Evolutionary conservation across 1,140 invertebrate genomes (phyloP).

Genomic region (Homarus americanus): DNA sequence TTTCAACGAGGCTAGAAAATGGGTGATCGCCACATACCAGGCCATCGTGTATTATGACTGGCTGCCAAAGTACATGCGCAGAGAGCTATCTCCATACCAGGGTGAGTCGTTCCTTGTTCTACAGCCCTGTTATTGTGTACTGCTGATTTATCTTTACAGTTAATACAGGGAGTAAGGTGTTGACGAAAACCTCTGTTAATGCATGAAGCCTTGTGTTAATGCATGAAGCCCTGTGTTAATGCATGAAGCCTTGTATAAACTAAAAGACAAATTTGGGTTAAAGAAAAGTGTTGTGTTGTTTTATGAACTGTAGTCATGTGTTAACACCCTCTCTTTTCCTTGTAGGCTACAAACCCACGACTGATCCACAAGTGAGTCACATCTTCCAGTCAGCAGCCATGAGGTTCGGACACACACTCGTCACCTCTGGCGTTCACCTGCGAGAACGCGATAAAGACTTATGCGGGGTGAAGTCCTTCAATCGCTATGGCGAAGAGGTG

Average conservation of each 20-base stretch:
- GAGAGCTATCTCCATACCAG: conserved; percentile 76
- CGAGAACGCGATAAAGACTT: conserved; percentile 77
- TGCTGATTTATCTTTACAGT: no score
- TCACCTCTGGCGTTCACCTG: conserved; percentile 77
- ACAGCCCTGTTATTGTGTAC: no score
- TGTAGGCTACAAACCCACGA: conserved; percentile 81
- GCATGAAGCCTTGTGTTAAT: background rate
- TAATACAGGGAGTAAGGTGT: no score
- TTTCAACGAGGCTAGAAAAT: conserved; percentile 83
- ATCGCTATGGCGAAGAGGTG: no score
- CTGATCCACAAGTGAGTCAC: conserved; percentile 85
- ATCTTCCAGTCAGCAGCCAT: conserved; percentile 85
- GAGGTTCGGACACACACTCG: conserved; percentile 84
- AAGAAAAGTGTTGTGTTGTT: no score
- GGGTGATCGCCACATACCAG: conserved; percentile 82
- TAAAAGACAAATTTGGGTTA: no score
- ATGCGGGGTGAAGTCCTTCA: conserved; percentile 75
- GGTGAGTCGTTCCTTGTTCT: conserved; percentile 64
- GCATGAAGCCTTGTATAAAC: no score
- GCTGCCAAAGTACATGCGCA: conserved; percentile 79
- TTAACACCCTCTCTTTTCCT: no score
- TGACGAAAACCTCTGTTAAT: no score
- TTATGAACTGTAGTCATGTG: no score
- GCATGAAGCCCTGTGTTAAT: no score
- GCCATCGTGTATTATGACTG: conserved; percentile 81